Evolutionary conservation across 1,140 invertebrate genomes (phyloP), one percentile per base, ranked within the genome.

Genomic region (Liolophura sinensis): DNA sequence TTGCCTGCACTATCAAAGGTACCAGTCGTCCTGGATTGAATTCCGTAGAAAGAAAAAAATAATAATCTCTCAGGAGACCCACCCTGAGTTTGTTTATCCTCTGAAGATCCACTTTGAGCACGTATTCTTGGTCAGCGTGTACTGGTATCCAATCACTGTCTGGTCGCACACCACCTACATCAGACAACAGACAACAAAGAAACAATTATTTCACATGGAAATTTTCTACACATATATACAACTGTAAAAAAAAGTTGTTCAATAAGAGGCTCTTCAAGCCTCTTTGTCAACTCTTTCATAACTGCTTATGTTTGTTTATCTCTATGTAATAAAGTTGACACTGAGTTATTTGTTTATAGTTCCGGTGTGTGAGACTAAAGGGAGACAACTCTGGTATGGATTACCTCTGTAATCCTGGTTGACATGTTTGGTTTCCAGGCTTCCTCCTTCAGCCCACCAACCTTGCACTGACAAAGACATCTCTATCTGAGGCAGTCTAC

Each of bases 111-210:
- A 93, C 78, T 14, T 86, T 80, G 27, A 94, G 78, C 0, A 89
- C 89, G 79, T 92, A 95, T 73, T 93, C 92, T 81, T 89, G 86
- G 66, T 90, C 88, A 63, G 88, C 87, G 73, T 89, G 88, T 47
- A 94, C 82, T n/a, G 86, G 76, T 15, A 91, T 80, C 87, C 87
- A 90, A 14, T 81, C 69, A 9, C 52, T 58, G 18, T 79, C 75
- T 48, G 55, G 65, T 40, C 69, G 65, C 22, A 60, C 52, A 1
- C 74, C 74, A 66, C 70, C 79, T 81, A 64, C 46, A 51, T 64
- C 60, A 63, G 11, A 40, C 18, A 24, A 52, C 27, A 50, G 18
- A 59, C 57, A 25, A 16, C 15, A 25, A 9, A 7, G 27, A n/a
- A 31, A n/a, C 18, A 31, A 24, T 5, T 1, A 4, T 15, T 9